Conservation (phyloP, 2,888 invertebrate species). For the Schizaphis graminum region DNA sequence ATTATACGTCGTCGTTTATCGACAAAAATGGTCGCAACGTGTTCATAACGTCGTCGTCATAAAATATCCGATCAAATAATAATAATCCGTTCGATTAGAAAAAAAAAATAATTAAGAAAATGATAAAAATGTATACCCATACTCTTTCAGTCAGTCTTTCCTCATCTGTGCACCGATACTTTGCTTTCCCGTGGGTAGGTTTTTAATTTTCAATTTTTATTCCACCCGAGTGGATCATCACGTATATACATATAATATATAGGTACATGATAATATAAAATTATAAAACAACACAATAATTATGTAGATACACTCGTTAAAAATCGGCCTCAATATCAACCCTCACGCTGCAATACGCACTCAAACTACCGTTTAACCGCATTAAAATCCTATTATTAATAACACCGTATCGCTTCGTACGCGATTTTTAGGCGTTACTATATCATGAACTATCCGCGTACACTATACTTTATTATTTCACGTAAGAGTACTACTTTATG, state of each 20-base stretch:
- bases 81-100: neutral
- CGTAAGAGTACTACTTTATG: neutral
- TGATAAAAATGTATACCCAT: neutral
- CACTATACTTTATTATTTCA: neutral
- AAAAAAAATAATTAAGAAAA: neutral
- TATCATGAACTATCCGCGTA: neutral
- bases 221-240: neutral
- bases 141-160: too few species aligned
- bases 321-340: neutral
- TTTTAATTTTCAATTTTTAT: neutral
- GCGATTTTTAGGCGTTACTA: constrained; percentile 19
- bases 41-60: neutral
- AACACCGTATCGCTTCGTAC: neutral
- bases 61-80: neutral
- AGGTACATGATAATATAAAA: neutral
- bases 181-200: neutral
- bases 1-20: neutral
- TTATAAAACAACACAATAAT: neutral
- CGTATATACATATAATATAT: neutral
- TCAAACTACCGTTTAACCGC: neutral
- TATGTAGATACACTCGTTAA: neutral
- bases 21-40: neutral
- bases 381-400: neutral
- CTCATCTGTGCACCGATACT: neutral
- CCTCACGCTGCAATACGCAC: neutral